Evolutionary conservation across 2,888 invertebrate species (phyloP), one percentile per base, ranked within the genome.

Genomic region (Nineta flava): DNA sequence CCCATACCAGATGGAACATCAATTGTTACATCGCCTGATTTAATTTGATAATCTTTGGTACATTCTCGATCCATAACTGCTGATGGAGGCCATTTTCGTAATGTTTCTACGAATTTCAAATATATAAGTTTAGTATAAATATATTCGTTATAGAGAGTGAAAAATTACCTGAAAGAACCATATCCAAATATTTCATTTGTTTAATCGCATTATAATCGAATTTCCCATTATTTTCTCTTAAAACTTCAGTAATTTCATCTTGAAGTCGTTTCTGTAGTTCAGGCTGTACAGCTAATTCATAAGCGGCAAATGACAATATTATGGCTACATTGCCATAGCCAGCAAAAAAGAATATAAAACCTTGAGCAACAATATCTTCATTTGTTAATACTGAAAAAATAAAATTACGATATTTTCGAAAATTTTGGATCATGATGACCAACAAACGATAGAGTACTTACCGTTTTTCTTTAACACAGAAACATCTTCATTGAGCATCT

Each of bases 311-410:
- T 6, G 16, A 34, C 1, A 46, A 16, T 15, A 15, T 35, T 16
- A 26, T n/a, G 9, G 46, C 9, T 2, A 35, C 19, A 6, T 17
- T 46, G 15, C 13, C 35, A 19, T 31, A 46, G 10, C 46, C 46
- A 10, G 46, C 46, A 5, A 46, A 15, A 9, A 46, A 34, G 15
- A 46, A 46, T 10, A 46, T 15, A 16, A 46, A 46, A 9, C 15
- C 46, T 19, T 46, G 46, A 16, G 46, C 46, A 35, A 13, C 35
- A 12, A 46, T 46, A 17, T 46, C 46, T 17, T 31, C 35, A 17
- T 35, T 15, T n/a, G 46, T 35, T 34, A 46, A 34, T 9, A 35
- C 46, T 46, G 32, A 7, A 46, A 32, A 32, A 5, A 19, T 2
- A 19, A 19, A 19, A 19, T 3, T 19, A 5, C 3, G 5, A 19